Evolutionary conservation across 1,140 invertebrate species (phyloP).

Genomic region (Temnothorax curvispinosus): DNA sequence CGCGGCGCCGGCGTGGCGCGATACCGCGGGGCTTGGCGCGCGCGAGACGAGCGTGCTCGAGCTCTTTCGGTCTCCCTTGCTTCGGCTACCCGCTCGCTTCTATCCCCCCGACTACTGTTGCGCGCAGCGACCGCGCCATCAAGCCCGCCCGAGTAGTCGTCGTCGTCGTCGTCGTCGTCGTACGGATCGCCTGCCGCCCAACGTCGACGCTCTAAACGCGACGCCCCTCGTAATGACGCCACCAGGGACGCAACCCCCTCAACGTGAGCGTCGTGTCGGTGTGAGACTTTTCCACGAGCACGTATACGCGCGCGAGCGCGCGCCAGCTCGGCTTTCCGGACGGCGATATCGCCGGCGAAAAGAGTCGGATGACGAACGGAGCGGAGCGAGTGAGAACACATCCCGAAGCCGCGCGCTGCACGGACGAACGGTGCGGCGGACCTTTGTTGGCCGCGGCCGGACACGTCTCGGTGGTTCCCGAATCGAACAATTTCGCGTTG

Average conservation of each 20-base stretch:
- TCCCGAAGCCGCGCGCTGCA: constrained; percentile 20
- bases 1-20: not conserved
- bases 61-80: constrained; percentile 47
- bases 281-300: constrained; percentile 58
- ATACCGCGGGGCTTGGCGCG: not conserved
- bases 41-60: not conserved
- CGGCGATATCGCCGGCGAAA: constrained; percentile 36
- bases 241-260: constrained; percentile 75
- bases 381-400: constrained; percentile 20
- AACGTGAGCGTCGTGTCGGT: constrained; percentile 60
- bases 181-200: constrained; percentile 73
- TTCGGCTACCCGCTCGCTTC: constrained; percentile 42
- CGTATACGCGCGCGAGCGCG: not conserved
- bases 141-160: constrained; percentile 54
- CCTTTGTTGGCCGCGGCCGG: constrained; percentile 13
- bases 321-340: constrained; percentile 43
- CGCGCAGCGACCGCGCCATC: constrained; percentile 66
- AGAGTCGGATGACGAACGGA: constrained; percentile 39
- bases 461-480: constrained; percentile 28
- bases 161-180: constrained; percentile 63
- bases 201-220: constrained; percentile 81
- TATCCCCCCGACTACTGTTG: constrained; percentile 52
- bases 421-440: constrained; percentile 31
- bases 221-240: constrained; percentile 81
- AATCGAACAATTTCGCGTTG: constrained; percentile 31